Evolutionary conservation across 2,888 invertebrate species (phyloP), one percentile per base, ranked within the genome.

Genomic region (Venusia cambrica): DNA sequence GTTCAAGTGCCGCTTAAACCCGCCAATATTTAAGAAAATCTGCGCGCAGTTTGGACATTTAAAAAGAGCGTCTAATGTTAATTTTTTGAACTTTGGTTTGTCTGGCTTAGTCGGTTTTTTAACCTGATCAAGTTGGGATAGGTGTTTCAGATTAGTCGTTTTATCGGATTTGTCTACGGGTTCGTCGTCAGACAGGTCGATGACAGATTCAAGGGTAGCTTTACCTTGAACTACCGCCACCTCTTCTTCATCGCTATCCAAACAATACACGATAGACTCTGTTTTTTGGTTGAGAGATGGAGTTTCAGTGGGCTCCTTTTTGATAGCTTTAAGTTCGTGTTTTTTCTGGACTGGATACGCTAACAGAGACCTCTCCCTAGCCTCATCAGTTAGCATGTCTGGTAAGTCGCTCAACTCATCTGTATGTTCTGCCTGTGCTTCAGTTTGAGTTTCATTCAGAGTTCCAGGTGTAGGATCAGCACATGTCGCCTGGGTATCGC

Each of bases 201-300:
- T 62, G 13, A 67, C 44, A 10, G 48, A 40, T 3, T 18, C 33
- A 4, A 19, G 44, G 5, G 13, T 22, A 1, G 25, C 20, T n/a
- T 6, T 29, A 2, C 28, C 30, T 4, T 5, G 16, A n/a, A n/a
- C n/a, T 32, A 6, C 17, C 7, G 8, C 13, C 21, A 20, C n/a
- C 24, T 14, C 61, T 1, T 84, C 87, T 1, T 85, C 87, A 12
- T 87, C 87, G 31, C 84, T 85, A 28, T 87, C 85, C 15, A 84
- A 46, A 21, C 74, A 75, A 11, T 20, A 35, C 0, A 73, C 47
- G 0, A 60, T 51, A 2, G 17, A 6, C 0, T 27, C 28, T 2
- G 29, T 7, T 1, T 4, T 4, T 2, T 20, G 21, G 5, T 38
- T 50, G 0, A 42, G 0, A 7, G 21, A 11, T 10, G 3, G 38